Evolutionary conservation across 2,797 vertebrate genomes (phyloP).

Genomic region (Ara ararauna): DNA sequence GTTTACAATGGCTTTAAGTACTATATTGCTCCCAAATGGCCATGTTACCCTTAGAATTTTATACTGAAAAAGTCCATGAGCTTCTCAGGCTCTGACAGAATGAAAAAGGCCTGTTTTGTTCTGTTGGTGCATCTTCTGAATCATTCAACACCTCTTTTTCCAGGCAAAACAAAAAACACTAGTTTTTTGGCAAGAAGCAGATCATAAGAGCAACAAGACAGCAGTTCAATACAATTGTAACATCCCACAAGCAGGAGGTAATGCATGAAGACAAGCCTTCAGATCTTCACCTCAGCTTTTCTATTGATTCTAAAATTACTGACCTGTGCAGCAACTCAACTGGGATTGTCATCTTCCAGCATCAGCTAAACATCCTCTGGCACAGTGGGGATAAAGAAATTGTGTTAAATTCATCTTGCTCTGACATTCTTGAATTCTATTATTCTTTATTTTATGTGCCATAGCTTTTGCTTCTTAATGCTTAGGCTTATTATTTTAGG

Average conservation of each 20-base stretch:
- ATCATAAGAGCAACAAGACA: background rate
- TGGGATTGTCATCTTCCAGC: background rate
- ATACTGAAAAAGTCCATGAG: background rate
- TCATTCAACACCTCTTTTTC: background rate
- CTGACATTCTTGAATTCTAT: background rate
- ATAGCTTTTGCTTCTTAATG: background rate
- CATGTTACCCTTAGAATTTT: background rate
- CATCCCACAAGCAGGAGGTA: background rate
- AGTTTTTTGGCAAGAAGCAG: background rate
- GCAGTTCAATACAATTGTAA: background rate
- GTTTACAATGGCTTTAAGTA: background rate
- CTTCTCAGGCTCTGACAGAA: background rate
- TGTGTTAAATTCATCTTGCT: background rate
- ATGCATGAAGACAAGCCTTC: background rate
- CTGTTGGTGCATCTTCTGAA: background rate
- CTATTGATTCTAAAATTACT: background rate
- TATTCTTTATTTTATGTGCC: background rate
- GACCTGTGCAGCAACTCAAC: background rate
- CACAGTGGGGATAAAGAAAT: background rate
- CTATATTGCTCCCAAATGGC: background rate
- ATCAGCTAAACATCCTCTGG: background rate
- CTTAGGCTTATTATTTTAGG: background rate
- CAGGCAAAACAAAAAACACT: background rate
- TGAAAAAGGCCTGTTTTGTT: background rate
- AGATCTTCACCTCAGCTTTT: background rate